Conservation (phyloP, 2,113 vertebrate species). For the Rhinogobius similis region DNA sequence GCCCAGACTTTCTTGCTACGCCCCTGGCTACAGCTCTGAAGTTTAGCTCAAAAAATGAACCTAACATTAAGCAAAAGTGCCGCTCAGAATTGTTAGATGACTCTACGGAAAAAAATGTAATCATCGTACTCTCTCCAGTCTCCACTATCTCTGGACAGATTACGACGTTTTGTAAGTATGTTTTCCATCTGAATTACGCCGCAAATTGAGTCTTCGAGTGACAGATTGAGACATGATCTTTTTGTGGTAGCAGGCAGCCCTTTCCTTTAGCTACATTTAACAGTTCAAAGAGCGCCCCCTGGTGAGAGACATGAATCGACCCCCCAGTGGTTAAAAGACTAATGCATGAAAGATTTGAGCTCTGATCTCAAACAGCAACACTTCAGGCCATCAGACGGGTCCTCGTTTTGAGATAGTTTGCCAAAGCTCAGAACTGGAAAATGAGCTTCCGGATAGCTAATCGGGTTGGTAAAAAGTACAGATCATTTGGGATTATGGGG, state of each 20-base stretch:
- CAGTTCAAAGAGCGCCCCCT: constrained; percentile 1
- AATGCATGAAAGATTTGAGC: constrained; percentile 19
- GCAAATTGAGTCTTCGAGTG: not conserved
- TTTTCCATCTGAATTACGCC: constrained; percentile 30
- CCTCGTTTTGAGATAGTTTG: not conserved
- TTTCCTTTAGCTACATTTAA: not conserved
- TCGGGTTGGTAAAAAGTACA: constrained; percentile 19
- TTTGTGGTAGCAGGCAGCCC: not conserved
- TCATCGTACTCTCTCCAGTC: too few species aligned
- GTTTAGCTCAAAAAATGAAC: too few species aligned
- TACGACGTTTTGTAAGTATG: constrained; percentile 4
- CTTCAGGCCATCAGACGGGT: constrained; percentile 5
- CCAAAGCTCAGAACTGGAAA: not conserved
- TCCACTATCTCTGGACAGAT: not conserved
- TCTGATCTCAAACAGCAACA: constrained; percentile 17
- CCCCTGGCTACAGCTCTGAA: too few species aligned
- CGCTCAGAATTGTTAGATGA: too few species aligned
- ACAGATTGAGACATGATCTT: not conserved
- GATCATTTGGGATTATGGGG: constrained; percentile 14
- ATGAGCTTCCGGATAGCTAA: not conserved
- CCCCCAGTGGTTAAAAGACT: constrained; percentile 25
- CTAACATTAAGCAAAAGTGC: too few species aligned
- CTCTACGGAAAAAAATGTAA: too few species aligned
- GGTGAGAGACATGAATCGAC: not conserved
- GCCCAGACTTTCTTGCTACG: too few species aligned